These are phyloP conservation scores for Scomber colias DNA, from an alignment of 2,113 vertebrate species.

Conservation along the genomic window DNA sequence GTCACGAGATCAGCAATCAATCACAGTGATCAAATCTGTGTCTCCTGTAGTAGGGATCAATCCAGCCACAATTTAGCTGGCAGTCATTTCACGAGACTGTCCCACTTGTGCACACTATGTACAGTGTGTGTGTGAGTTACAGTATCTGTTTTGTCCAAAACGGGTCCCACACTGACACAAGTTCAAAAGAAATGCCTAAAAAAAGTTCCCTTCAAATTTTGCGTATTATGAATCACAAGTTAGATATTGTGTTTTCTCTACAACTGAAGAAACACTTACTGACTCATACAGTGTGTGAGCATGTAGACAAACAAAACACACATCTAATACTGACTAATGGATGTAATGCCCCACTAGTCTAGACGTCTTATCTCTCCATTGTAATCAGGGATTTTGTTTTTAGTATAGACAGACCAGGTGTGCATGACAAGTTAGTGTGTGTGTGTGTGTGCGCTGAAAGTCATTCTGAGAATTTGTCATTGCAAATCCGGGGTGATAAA, in stretches of 20 bases:
- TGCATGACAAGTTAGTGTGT: not conserved
- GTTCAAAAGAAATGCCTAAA: not conserved
- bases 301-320: conserved; percentile 6
- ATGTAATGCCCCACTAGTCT: conserved; percentile 24
- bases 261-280: not conserved
- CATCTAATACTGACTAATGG: conserved; percentile 43
- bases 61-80: not conserved
- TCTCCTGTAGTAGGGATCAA: not conserved
- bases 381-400: conserved; percentile 3
- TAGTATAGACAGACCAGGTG: conserved; percentile 20
- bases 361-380: conserved; percentile 42
- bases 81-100: not conserved
- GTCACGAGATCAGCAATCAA: conserved; percentile 8
- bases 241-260: no score
- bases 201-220: not conserved
- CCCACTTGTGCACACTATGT: not conserved
- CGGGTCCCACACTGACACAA: not conserved
- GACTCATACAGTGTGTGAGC: not conserved
- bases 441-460: not conserved
- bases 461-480: conserved; percentile 28
- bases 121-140: not conserved
- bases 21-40: conserved; percentile 19
- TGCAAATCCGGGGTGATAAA: conserved; percentile 21
- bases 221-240: not conserved
- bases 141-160: not conserved